phyloP scores from a whole-genome alignment of 2,797 vertebrate species.

The Macroramphosus scolopax region DNA sequence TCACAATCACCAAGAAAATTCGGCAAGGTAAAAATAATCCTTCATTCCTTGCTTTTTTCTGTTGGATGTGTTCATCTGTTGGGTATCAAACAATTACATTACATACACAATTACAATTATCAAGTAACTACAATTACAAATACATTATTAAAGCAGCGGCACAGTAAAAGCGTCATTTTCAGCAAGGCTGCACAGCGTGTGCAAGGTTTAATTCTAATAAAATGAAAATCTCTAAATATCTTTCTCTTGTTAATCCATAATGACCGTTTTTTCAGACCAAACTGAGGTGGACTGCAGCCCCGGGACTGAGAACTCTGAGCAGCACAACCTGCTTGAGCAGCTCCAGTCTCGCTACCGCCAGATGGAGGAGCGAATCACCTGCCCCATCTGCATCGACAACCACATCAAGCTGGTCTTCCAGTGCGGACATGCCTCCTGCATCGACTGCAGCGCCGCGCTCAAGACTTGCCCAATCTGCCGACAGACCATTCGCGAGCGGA shows the following conservation, averaged over 20 bases:
- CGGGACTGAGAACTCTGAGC: conserved; percentile 81
- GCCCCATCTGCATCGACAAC: conserved; percentile 98
- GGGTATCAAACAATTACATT: too few relatives aligned
- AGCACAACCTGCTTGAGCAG: conserved; percentile 95
- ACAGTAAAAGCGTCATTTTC: too few relatives aligned
- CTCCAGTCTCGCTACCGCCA: conserved; percentile 95
- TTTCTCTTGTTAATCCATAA: too few relatives aligned
- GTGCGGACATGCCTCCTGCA: conserved; percentile 96
- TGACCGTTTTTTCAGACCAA: conserved; percentile 79
- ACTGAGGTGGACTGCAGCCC: conserved; percentile 89
- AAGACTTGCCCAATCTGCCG: conserved; percentile 95
- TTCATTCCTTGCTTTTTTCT: background rate
- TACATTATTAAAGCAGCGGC: too few relatives aligned
- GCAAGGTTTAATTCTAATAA: too few relatives aligned
- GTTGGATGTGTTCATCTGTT: too few relatives aligned
- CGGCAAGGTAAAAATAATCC: conserved; percentile 82
- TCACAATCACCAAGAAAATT: conserved; percentile 92
- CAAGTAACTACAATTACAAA: too few relatives aligned
- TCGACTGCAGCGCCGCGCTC: conserved; percentile 89
- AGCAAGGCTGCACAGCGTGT: too few relatives aligned
- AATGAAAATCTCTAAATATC: too few relatives aligned
- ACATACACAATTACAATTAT: too few relatives aligned
- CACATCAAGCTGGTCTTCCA: conserved; percentile 98
- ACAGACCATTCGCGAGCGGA: conserved; percentile 93
- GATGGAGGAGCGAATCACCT: conserved; percentile 99